Percentiles rank a stretch among this genome's conserved stretches.
Conservation (phyloP, 2,888 invertebrate genomes). For the Rhagonycha lutea region DNA sequence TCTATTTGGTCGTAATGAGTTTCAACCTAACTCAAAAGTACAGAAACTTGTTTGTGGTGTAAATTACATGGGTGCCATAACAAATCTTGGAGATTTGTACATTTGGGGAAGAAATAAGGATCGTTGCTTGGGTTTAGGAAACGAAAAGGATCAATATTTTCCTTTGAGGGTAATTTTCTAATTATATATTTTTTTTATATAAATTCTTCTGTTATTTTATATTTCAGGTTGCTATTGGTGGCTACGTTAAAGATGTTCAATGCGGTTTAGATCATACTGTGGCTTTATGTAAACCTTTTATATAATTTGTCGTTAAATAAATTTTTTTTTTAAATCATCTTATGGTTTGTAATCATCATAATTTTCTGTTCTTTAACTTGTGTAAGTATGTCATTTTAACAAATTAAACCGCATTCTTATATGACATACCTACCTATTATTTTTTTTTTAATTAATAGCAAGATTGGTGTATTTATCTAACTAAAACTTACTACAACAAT, state of each 20-base stretch:
- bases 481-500: too few relatives aligned
- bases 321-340: not conserved
- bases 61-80: conserved; percentile 80
- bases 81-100: conserved; percentile 81
- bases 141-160: conserved; percentile 81
- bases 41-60: conserved; percentile 72
- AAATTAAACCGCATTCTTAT: too few relatives aligned
- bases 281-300: conserved; percentile 74
- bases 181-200: conserved; percentile 19
- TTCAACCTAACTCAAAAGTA: conserved; percentile 72
- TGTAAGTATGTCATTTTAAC: too few relatives aligned
- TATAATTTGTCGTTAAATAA: conserved; percentile 50
- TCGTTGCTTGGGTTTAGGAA: conserved; percentile 83
- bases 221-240: conserved; percentile 79
- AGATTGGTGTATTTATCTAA: too few relatives aligned
- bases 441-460: too few relatives aligned
- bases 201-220: conserved; percentile 63
- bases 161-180: conserved; percentile 70
- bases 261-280: conserved; percentile 89
- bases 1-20: conserved; percentile 85
- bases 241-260: conserved; percentile 70
- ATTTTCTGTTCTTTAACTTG: too few relatives aligned
- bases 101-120: conserved; percentile 90
- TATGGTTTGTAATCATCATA: too few relatives aligned
- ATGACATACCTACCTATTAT: too few relatives aligned